phyloP scores from a whole-genome alignment of 1,140 invertebrate genomes.

The Aphelenchoides avenae region DNA sequence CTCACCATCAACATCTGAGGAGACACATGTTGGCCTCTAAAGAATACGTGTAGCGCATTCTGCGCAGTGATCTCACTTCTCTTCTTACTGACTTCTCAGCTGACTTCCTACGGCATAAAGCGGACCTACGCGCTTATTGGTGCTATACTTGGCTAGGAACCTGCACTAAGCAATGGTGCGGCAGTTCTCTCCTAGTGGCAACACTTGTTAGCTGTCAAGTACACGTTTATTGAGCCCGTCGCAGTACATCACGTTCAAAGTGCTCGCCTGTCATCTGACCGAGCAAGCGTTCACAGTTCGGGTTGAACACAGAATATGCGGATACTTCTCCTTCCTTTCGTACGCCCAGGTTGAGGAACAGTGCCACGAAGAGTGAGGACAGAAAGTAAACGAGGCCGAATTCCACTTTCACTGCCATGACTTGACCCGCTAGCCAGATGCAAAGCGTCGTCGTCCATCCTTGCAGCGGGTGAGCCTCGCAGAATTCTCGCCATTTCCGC shows the following conservation, averaged over 20 bases:
- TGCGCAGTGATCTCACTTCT: too few species aligned
- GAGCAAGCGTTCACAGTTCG: constrained; percentile 81
- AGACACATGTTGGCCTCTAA: too few species aligned
- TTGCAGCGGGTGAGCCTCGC: constrained; percentile 23
- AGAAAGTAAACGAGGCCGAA: constrained; percentile 87
- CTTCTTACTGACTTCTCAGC: too few species aligned
- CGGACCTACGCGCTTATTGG: too few species aligned
- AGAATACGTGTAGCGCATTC: too few species aligned
- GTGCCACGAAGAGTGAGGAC: constrained; percentile 72
- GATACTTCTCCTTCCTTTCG: constrained; percentile 71
- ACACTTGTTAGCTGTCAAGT: too few species aligned
- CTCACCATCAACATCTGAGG: constrained; percentile 32
- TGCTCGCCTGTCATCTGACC: constrained; percentile 91
- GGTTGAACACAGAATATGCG: constrained; percentile 96
- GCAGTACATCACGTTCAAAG: constrained; percentile 75
- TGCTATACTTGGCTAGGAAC: too few species aligned
- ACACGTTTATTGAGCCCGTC: too few species aligned
- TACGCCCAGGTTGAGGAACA: constrained; percentile 78
- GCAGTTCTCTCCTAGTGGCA: too few species aligned
- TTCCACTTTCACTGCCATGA: constrained; percentile 63
- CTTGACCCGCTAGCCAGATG: constrained; percentile 41
- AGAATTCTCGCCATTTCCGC: constrained; percentile 45
- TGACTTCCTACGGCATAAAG: too few species aligned
- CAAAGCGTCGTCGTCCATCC: constrained; percentile 37
- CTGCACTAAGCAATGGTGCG: too few species aligned